These are phyloP conservation scores for Uloborus diversus DNA, from an alignment of 1,140 invertebrate species.

Conservation along the genomic window DNA sequence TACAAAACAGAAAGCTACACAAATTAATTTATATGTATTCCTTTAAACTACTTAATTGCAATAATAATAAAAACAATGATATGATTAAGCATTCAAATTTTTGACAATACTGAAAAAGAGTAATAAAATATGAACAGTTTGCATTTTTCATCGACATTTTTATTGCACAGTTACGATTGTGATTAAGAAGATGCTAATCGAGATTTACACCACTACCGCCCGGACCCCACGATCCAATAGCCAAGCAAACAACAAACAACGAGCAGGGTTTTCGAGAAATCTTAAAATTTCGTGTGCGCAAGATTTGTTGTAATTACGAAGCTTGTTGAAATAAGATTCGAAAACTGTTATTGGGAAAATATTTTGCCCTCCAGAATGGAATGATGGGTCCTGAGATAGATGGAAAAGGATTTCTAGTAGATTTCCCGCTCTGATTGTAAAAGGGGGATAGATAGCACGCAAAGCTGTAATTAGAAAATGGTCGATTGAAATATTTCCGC, in stretches of 20 bases:
- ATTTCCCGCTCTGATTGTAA: conserved; percentile 48
- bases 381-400: neutral
- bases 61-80: too few relatives aligned
- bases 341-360: conserved; percentile 58
- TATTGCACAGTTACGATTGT: too few relatives aligned
- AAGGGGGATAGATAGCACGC: conserved; percentile 42
- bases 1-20: too few relatives aligned
- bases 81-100: too few relatives aligned
- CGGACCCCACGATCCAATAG: too few relatives aligned
- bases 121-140: too few relatives aligned
- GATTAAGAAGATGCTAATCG: too few relatives aligned
- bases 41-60: too few relatives aligned
- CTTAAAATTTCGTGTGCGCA: conserved; percentile 51
- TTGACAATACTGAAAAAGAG: too few relatives aligned
- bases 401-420: conserved; percentile 18
- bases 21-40: too few relatives aligned
- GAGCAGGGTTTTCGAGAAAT: conserved; percentile 41
- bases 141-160: too few relatives aligned
- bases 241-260: conserved; percentile 49
- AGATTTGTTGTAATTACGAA: conserved; percentile 53
- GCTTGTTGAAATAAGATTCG: conserved; percentile 57
- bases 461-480: conserved; percentile 52
- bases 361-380: conserved; percentile 33
- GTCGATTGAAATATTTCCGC: conserved; percentile 55
- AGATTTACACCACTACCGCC: conserved; percentile 19